These are phyloP conservation scores for Trachemys scripta DNA, from an alignment of 2,113 vertebrate species.

Conservation along the genomic window DNA sequence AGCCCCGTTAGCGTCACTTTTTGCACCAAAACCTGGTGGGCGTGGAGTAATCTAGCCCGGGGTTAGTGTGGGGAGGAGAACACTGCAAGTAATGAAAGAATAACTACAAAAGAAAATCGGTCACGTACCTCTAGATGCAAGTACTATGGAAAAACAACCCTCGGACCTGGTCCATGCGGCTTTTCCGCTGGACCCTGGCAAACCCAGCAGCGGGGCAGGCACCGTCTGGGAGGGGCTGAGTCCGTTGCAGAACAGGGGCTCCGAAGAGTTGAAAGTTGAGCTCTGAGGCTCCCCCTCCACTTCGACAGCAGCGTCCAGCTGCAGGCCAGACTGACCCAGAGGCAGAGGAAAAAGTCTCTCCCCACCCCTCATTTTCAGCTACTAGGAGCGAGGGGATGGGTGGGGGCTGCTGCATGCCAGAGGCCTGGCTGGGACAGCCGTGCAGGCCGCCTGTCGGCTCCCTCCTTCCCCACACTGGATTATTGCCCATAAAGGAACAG, in stretches of 20 bases:
- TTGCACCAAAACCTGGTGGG: too few relatives aligned
- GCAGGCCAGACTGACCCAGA: neutral
- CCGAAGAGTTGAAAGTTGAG: neutral
- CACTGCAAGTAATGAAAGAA: fast-evolving
- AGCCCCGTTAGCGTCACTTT: neutral
- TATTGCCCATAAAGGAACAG: neutral
- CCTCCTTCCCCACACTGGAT: neutral
- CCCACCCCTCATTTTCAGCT: neutral
- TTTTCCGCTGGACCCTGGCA: neutral
- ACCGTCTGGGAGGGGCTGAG: neutral
- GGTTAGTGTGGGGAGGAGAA: fast-evolving
- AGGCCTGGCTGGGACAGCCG: neutral
- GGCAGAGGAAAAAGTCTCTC: neutral
- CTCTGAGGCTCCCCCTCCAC: neutral
- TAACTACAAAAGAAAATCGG: neutral
- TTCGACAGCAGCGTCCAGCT: neutral
- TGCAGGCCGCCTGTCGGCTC: neutral
- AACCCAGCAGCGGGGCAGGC: fast-evolving
- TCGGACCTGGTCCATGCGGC: fast-evolving
- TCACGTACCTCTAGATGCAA: neutral
- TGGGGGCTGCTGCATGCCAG: neutral
- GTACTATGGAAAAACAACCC: neutral
- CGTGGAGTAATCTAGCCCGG: neutral
- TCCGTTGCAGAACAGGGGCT: neutral
- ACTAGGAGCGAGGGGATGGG: neutral